Base-by-base conservation (phyloP, 2,888 invertebrate species). In the Achlya flavicornis region DNA sequence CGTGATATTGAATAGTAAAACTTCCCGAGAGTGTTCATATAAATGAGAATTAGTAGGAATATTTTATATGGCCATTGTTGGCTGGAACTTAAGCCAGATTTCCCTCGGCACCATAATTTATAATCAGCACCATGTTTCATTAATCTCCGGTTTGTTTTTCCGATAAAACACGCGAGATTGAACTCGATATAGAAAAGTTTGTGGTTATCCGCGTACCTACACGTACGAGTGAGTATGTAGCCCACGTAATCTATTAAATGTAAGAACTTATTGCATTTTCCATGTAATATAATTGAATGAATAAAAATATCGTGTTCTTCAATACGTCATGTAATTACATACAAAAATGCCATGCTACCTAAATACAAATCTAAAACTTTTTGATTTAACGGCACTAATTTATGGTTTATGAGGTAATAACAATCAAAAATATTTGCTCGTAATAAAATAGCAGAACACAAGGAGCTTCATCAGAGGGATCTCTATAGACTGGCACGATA, bases 41-140 rank as follows among this genome's bases (percentile, higher is more conserved):
- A 83, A 81, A 83, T 80, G 80, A 77, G 82, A 80, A 81, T 86
- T 81, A 84, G 80, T 81, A 66, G 76, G 72, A 84, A 84, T 85
- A 86, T 86, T 89, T 86, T 79, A 89, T 85, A 79, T 81, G 77
- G 80, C 79, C 80, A 85, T 87, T 86, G 87, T 88, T 84, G 73
- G 78, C 69, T 67, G 74, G 76, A 86, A 87, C 88, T 89, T 89
- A 84, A 84, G 79, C 83, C 76, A 88, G 90, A 91, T 91, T 91
- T 91, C 91, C 91, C 89, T 64, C 57, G 90, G 69, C 78, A 72
- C 78, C 67, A 74, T 80, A 79, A 82, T 88, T 90, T 89, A 89
- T 89, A 90, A 90, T 89, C 86, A 84, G 79, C 74, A 78, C 80
- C 80, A 81, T 84, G 84, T 87, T 85, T 84, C 80, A 86, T 86